These are phyloP conservation scores for Pollachius pollachius DNA, from an alignment of 2,113 vertebrate genomes.

Conservation along the genomic window DNA sequence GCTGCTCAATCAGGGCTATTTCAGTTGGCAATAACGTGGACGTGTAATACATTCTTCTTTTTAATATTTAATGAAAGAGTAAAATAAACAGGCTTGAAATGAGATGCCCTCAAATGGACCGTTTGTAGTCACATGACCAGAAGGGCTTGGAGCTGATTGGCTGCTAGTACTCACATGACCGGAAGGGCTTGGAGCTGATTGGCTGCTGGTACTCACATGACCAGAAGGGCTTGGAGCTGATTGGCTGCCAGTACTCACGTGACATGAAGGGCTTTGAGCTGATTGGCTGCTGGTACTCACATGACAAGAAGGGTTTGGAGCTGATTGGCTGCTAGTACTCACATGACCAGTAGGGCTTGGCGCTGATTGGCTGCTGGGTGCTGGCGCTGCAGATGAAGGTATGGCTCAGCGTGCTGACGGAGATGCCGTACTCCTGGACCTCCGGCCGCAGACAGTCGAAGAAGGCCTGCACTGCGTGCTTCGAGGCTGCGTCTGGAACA, in stretches of 20 bases:
- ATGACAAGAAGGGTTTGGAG: constrained; percentile 50
- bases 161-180: constrained; percentile 54
- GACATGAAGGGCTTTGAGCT: constrained; percentile 54
- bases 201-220: constrained; percentile 54
- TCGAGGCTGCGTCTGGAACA: constrained; percentile 87
- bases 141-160: constrained; percentile 43
- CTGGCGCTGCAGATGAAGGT: constrained; percentile 80
- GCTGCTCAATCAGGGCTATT: too few species aligned
- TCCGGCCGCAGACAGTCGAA: constrained; percentile 92
- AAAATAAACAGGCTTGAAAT: too few species aligned
- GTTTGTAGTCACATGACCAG: constrained; percentile 54
- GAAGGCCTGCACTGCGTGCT: constrained; percentile 91
- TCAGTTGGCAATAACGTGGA: too few species aligned
- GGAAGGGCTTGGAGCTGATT: constrained; percentile 41
- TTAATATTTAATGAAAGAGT: too few species aligned
- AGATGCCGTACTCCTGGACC: constrained; percentile 88
- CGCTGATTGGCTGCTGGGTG: constrained; percentile 26
- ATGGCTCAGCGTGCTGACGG: constrained; percentile 87
- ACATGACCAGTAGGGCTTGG: constrained; percentile 57
- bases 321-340: constrained; percentile 36
- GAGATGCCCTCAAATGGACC: too few species aligned
- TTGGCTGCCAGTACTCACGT: constrained; percentile 43
- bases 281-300: constrained; percentile 46
- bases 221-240: constrained; percentile 51
- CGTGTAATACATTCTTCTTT: too few species aligned